Evolutionary conservation across 2,797 vertebrate species (phyloP), one percentile per base, ranked within the genome.

Genomic region (Sebastes variabilis): DNA sequence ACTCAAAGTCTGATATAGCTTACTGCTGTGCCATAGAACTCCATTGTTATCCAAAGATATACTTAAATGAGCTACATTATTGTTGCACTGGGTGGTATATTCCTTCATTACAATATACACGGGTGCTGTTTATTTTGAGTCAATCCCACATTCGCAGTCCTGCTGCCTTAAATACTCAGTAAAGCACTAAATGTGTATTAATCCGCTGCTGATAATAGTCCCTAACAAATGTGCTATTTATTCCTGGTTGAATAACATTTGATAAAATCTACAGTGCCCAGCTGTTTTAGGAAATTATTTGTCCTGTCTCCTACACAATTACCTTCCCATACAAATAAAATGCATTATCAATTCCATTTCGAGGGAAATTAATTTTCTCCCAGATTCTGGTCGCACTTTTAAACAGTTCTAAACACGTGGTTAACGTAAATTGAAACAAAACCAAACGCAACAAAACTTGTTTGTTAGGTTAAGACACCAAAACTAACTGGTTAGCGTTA

Each of bases 251-350:
- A 59, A 11, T 59, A 14, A 64, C 4, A 3, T 38, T 27, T 52
- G 24, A 36, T 10, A 25, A 12, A 46, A 46, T 46, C 42, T 46
- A 46, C 16, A 18, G 42, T 46, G 42, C 42, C 42, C 16, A 46
- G 14, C 16, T 46, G 16, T 8, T 46, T 46, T 4, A 46, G 14
- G 0, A 0, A 46, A 18, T 46, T 8, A 18, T 0, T 18, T 18
- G 6, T 16, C 42, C 16, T 1, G 6, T 42, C 38, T 46, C 42
- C 42, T 18, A 46, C 42, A 46, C 16, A 46, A 46, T 46, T 18
- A 46, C 42, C 42, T 46, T 18, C 42, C 16, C 14, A 46, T 46
- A 8, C 42, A 46, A 8, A 3, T 46, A 46, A 46, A 46, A 46
- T 46, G 42, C 42, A 46, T 46, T 46, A 0, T 46, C 42, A 46